Evolutionary conservation across 2,888 invertebrate species (phyloP), one percentile per base, ranked within the genome.

Genomic region (Stenurella melanura): DNA sequence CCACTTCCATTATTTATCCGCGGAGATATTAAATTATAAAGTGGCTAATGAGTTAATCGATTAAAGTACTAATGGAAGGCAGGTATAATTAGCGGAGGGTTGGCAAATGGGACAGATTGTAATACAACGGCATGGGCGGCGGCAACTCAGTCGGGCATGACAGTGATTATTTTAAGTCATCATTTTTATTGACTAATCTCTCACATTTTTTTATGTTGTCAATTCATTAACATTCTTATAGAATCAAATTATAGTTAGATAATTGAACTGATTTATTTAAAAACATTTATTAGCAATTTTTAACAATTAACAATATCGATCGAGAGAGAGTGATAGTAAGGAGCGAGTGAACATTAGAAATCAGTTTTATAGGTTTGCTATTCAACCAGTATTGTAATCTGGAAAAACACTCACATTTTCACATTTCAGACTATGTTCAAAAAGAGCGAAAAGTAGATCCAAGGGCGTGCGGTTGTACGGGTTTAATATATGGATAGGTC

Each of bases 1-100:
- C 42, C 21, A 17, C 19, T 21, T 56, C 21, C 42, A 67, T 56
- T 54, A 54, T 67, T 54, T 56, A 21, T 12, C 54, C 54, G 11
- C 15, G 54, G 26, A n/a, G 30, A 67, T 26, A 21, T 67, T 67
- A 67, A 56, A 67, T 67, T 67, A 56, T 67, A 54, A 56, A 56
- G 54, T 21, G 42, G 67, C 54, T 56, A 67, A 67, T 67, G 67
- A 67, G 56, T 67, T 21, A 21, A 67, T 56, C 56, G 56, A 67
- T 67, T 67, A 67, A 67, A 67, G 54, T 26, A 67, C 67, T 67
- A 67, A 67, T 67, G 67, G 54, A 67, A 30, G 56, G 67, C 30
- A 56, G 54, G 56, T 56, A 56, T 67, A 67, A 67, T 67, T 67
- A 67, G 56, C n/a, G 67, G 10, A 56, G 67, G 67, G 67, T 17